Base-by-base conservation (phyloP, 2,888 invertebrate genomes). In the Zaprionus obscuricornis region DNA sequence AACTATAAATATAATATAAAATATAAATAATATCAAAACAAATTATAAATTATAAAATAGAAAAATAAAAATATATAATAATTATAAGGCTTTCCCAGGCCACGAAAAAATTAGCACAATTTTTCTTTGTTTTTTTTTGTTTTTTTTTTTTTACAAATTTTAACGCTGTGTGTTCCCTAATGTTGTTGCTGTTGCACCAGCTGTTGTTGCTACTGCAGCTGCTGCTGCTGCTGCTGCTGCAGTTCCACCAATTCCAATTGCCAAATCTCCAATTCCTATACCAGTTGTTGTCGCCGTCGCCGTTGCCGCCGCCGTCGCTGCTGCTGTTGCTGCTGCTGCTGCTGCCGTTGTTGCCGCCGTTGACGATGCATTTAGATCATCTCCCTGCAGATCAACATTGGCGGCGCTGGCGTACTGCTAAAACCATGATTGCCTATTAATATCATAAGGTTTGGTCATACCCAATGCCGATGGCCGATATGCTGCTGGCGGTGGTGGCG, bases 401-500 rank as follows among this genome's bases (percentile, higher is more conserved):
- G 85, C 83, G 83, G 74, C 85, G 68, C 69, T 84, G 73, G 78
- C 89, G 86, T 86, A 88, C 85, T 89, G 90, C 89, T 93, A 93
- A 88, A 94, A 93, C 94, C 94, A 95, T 49, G 94, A 92, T 54
- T 94, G 93, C 52, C 92, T 90, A 78, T 93, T 94, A 78, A 94
- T 93, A 45, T 95, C 95, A 79, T 94, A 94, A n/a, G 94, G 93
- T 88, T 94, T 94, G 26, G 94, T 91, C 87, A 94, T 94, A 62
- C 94, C 92, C 51, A 95, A 51, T 0, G 88, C 76, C 91, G 93
- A 84, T 60, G 91, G 74, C 2, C 90, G 84, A 52, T 89, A 89
- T 72, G 94, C 94, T 0, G 93, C 93, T 0, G 94, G 92, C 13
- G 94, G 94, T 72, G 94, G 93, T 56, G 93, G 91, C 4, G 86